phyloP scores from a whole-genome alignment of 2,113 vertebrate genomes.

The Dinomys branickii region DNA sequence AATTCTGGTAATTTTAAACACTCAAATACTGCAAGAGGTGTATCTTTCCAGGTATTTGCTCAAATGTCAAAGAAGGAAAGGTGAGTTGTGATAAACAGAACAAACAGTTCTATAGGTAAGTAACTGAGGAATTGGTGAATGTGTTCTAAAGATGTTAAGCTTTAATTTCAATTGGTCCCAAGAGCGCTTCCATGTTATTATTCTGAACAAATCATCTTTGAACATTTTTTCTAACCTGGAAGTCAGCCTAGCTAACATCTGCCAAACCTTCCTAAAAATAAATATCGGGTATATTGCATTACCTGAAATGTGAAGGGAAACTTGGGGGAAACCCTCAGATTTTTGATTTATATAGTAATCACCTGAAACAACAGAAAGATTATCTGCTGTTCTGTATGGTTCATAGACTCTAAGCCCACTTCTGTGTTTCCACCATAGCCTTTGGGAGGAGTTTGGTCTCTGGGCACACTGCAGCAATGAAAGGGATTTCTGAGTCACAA shows the following conservation, averaged over 20 bases:
- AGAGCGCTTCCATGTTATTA: background rate
- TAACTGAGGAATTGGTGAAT: background rate
- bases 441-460: slow-evolving; percentile 47
- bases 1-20: background rate
- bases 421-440: slow-evolving; percentile 33
- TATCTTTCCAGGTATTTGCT: slow-evolving; percentile 19
- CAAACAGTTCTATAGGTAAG: background rate
- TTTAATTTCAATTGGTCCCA: background rate
- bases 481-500: slow-evolving; percentile 56
- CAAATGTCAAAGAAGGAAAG: background rate
- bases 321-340: background rate
- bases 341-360: slow-evolving; percentile 65
- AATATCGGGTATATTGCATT: slow-evolving; percentile 45
- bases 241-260: slow-evolving; percentile 61
- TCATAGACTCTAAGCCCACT: background rate
- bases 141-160: slow-evolving; percentile 16
- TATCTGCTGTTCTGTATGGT: slow-evolving; percentile 20
- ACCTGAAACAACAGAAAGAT: slow-evolving; percentile 73
- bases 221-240: slow-evolving; percentile 65
- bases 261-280: slow-evolving; percentile 64
- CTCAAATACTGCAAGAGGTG: background rate
- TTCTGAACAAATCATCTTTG: slow-evolving; percentile 46
- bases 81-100: background rate
- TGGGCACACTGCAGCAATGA: background rate
- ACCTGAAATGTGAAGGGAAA: slow-evolving; percentile 60